Conservation (phyloP, 1,140 invertebrate species). For the Drosophila arawakana region DNA sequence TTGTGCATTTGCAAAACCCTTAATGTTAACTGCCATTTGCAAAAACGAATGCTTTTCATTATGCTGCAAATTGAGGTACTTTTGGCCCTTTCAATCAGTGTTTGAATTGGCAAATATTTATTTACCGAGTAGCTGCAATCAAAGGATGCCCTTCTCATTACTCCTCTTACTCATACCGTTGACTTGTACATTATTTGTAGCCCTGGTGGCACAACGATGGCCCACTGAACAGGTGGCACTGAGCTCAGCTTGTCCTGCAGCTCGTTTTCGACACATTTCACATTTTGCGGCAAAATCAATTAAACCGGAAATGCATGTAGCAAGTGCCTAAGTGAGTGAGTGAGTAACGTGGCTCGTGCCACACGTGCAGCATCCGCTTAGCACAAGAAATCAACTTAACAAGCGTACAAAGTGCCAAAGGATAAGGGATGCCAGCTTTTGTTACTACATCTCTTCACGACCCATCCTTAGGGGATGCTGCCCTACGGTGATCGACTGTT, state of each 20-base stretch:
- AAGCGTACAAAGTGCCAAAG: conserved; percentile 67
- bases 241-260: conserved; percentile 34
- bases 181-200: conserved; percentile 49
- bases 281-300: conserved; percentile 81
- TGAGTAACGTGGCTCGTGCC: conserved; percentile 29
- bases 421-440: conserved; percentile 36
- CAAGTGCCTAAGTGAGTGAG: conserved; percentile 20
- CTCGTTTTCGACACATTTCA: conserved; percentile 76
- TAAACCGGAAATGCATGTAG: conserved; percentile 80
- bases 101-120: conserved; percentile 72
- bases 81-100: conserved; percentile 68
- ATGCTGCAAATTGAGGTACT: conserved; percentile 48
- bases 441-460: conserved; percentile 18
- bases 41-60: conserved; percentile 32
- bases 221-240: not conserved
- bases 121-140: conserved; percentile 71
- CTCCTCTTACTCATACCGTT: not conserved
- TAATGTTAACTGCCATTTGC: conserved; percentile 10
- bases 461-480: not conserved
- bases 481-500: conserved; percentile 9
- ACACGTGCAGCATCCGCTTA: conserved; percentile 71
- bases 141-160: conserved; percentile 32
- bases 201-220: not conserved
- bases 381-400: conserved; percentile 78
- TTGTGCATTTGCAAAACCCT: not conserved